phyloP scores from a whole-genome alignment of 1,140 invertebrate genomes.

The Drosophila melanica region DNA sequence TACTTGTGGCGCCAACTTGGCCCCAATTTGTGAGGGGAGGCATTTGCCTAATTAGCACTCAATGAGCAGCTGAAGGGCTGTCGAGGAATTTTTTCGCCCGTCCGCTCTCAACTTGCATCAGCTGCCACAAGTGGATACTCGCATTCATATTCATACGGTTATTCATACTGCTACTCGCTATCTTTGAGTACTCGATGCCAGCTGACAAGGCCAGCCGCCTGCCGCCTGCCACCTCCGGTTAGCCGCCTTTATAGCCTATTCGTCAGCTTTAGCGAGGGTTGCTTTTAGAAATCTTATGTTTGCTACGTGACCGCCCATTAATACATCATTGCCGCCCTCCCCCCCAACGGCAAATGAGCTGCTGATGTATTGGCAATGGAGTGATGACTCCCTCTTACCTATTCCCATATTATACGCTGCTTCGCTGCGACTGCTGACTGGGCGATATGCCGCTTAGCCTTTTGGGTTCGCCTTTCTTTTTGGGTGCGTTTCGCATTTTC shows the following conservation, averaged over 20 bases:
- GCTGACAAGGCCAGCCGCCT: conserved; percentile 43
- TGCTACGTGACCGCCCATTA: conserved; percentile 76
- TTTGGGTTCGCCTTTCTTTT: conserved; percentile 56
- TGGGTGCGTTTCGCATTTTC: conserved; percentile 61
- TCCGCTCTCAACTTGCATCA: conserved; percentile 34
- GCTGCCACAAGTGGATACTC: conserved; percentile 21
- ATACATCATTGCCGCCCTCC: conserved; percentile 64
- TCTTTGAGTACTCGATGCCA: conserved; percentile 33
- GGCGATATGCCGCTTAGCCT: conserved; percentile 28
- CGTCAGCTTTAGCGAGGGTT: conserved; percentile 56
- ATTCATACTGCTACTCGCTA: neutral
- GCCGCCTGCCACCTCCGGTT: neutral
- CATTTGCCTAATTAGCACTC: conserved; percentile 79
- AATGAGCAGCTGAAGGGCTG: conserved; percentile 61
- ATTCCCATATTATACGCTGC: conserved; percentile 6
- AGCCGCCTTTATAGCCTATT: conserved; percentile 10
- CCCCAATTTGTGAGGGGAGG: conserved; percentile 69
- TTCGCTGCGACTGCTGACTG: conserved; percentile 21
- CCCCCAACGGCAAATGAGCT: conserved; percentile 32
- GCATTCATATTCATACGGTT: conserved; percentile 22
- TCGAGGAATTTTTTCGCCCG: conserved; percentile 19
- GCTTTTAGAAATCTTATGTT: conserved; percentile 73
- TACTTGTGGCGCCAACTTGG: conserved; percentile 75
- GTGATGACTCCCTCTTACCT: conserved; percentile 31
- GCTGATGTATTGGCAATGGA: conserved; percentile 56